phyloP scores from a whole-genome alignment of 2,797 vertebrate genomes.

The Austrolebias charrua region DNA sequence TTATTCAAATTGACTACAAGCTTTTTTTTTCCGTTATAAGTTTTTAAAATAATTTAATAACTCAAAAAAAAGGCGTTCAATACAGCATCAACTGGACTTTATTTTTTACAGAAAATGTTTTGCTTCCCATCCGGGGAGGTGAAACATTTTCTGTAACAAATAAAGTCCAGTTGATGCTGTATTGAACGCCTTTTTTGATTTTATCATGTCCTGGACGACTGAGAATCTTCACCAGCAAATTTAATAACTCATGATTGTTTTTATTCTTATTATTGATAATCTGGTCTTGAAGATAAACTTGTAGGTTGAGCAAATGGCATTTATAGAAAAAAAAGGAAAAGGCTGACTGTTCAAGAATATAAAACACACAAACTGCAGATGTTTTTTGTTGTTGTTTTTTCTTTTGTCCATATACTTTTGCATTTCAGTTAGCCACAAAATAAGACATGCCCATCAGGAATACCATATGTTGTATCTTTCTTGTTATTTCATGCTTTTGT shows the following conservation, averaged over 20 bases:
- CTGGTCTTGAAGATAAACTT: constrained; percentile 1
- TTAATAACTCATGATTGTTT: not conserved
- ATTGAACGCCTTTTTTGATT: too few relatives aligned
- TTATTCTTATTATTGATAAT: not conserved
- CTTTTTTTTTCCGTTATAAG: not conserved
- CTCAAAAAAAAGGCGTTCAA: too few relatives aligned
- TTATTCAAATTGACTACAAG: too few relatives aligned
- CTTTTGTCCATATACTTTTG: constrained; percentile 1
- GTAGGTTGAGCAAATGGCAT: not conserved
- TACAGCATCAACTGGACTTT: too few relatives aligned
- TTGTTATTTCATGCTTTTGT: constrained; percentile 34
- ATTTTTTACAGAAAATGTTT: too few relatives aligned
- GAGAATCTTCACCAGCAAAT: too few relatives aligned
- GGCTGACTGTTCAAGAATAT: not conserved
- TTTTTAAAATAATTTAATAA: too few relatives aligned
- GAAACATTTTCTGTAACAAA: too few relatives aligned
- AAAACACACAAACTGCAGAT: not conserved
- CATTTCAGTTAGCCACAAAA: not conserved
- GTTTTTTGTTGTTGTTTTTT: too few relatives aligned
- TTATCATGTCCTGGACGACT: too few relatives aligned
- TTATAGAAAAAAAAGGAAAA: not conserved
- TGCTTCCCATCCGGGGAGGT: too few relatives aligned
- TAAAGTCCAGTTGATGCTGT: too few relatives aligned
- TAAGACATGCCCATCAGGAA: not conserved
- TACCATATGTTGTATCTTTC: constrained; percentile 16